Conservation (phyloP, 1,140 invertebrate genomes). For the Eriosoma lanigerum region DNA sequence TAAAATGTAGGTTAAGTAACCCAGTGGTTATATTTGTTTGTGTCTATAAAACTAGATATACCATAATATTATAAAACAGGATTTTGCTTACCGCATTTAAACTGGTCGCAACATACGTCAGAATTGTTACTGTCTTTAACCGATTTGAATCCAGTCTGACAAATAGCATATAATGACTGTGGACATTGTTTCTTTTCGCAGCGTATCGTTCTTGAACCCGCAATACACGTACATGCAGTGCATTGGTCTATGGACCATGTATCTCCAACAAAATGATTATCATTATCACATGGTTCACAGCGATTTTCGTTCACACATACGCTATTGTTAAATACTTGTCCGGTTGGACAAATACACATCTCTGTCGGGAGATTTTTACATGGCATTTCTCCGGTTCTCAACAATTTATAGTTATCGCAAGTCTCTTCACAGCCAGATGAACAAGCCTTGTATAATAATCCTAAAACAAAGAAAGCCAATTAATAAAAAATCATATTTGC, state of each 20-base stretch:
- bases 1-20: too few relatives aligned
- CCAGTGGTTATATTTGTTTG: too few relatives aligned
- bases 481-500: too few relatives aligned
- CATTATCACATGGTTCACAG: slow-evolving; percentile 69
- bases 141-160: slow-evolving; percentile 62
- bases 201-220: slow-evolving; percentile 56
- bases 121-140: slow-evolving; percentile 62
- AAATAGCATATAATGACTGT: slow-evolving; percentile 62
- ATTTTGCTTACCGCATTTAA: slow-evolving; percentile 66
- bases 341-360: slow-evolving; percentile 80
- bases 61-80: too few relatives aligned
- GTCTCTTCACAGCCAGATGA: slow-evolving; percentile 68
- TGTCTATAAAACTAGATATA: too few relatives aligned
- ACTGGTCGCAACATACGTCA: slow-evolving; percentile 69
- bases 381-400: slow-evolving; percentile 59
- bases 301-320: slow-evolving; percentile 64
- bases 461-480: slow-evolving; percentile 55
- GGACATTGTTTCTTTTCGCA: slow-evolving; percentile 67
- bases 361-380: slow-evolving; percentile 65
- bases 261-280: slow-evolving; percentile 65
- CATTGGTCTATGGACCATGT: slow-evolving; percentile 69
- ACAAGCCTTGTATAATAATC: slow-evolving; percentile 70
- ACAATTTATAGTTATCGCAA: slow-evolving; percentile 67
- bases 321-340: slow-evolving; percentile 64
- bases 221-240: slow-evolving; percentile 72